phyloP scores from a whole-genome alignment of 2,888 invertebrate genomes.

The Spisula solida region DNA sequence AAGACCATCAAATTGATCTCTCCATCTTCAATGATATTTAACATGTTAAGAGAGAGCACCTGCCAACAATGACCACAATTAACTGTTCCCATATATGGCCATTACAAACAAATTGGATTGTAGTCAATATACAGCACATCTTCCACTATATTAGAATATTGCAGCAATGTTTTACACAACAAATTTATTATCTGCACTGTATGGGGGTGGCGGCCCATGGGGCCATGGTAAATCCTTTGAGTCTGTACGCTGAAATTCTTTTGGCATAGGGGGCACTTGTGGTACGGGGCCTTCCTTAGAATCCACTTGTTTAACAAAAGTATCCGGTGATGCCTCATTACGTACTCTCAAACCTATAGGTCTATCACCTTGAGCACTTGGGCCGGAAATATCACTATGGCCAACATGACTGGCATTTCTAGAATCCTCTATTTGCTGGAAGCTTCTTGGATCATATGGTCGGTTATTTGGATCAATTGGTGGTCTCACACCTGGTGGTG shows the following conservation, averaged over 20 bases:
- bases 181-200: conserved; percentile 50
- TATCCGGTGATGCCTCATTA: conserved; percentile 19
- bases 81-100: too few species aligned
- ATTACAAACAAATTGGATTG: too few species aligned
- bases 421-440: conserved; percentile 54
- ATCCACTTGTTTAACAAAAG: background rate
- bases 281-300: conserved; percentile 65
- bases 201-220: conserved; percentile 67
- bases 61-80: too few species aligned
- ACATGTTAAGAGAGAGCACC: too few species aligned
- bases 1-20: too few species aligned
- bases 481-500: conserved; percentile 9
- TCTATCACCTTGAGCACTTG: conserved; percentile 43
- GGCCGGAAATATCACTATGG: conserved; percentile 13
- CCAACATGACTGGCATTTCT: conserved; percentile 13
- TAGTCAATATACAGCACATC: background rate
- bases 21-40: too few species aligned
- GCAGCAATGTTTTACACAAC: conserved; percentile 36
- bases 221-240: conserved; percentile 62
- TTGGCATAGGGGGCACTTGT: conserved; percentile 67
- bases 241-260: conserved; percentile 50
- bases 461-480: conserved; percentile 40
- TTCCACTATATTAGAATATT: background rate
- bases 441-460: conserved; percentile 63
- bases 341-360: conserved; percentile 18